Evolutionary conservation across 2,888 invertebrate genomes (phyloP).

Genomic region (Oligia strigilis): DNA sequence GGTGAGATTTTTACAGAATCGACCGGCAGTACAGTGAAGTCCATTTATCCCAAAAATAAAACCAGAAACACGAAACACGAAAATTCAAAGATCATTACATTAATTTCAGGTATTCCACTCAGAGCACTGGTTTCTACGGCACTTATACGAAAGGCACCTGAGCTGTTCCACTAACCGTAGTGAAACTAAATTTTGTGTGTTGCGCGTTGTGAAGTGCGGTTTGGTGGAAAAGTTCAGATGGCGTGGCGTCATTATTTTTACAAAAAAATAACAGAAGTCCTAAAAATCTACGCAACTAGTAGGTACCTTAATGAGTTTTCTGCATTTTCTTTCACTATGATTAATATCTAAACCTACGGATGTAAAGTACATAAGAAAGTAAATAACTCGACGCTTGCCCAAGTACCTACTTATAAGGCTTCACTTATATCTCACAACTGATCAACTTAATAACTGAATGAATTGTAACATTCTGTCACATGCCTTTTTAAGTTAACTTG

Average conservation of each 20-base stretch:
- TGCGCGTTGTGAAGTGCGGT: not conserved
- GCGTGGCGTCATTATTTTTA: not conserved
- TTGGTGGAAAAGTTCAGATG: too few species aligned
- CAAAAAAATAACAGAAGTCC: not conserved
- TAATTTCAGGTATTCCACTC: not conserved
- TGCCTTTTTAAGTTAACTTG: constrained; percentile 37
- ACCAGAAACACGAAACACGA: not conserved
- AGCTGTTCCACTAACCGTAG: not conserved
- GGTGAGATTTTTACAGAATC: too few species aligned
- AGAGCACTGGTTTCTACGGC: not conserved
- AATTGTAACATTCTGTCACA: constrained; percentile 53
- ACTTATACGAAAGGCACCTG: not conserved
- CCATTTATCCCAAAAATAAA: not conserved
- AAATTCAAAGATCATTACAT: not conserved
- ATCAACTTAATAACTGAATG: constrained; percentile 58
- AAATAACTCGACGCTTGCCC: constrained; percentile 32
- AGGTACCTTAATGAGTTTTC: not conserved
- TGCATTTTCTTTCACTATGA: not conserved
- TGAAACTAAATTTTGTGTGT: not conserved
- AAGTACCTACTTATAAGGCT: constrained; percentile 35
- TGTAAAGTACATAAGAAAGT: constrained; percentile 44
- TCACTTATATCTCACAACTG: constrained; percentile 26
- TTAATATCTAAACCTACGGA: constrained; percentile 16
- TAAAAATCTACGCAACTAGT: not conserved
- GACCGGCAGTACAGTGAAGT: not conserved